phyloP scores from a whole-genome alignment of 2,113 vertebrate genomes.

The Pelmatolapia mariae region DNA sequence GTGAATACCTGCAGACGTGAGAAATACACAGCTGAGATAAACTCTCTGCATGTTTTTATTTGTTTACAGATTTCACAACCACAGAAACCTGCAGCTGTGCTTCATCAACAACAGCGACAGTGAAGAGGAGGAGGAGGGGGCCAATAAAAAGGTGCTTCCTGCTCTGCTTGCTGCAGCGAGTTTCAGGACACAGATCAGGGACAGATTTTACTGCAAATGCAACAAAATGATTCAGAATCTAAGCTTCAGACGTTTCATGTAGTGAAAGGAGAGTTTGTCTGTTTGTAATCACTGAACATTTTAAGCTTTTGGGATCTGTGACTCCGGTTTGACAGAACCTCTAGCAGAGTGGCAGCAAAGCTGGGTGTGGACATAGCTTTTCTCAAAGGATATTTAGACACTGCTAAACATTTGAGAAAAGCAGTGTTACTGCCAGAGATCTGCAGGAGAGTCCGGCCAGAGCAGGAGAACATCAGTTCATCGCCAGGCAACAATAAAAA shows the following conservation, averaged over 20 bases:
- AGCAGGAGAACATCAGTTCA: not conserved
- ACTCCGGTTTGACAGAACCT: not conserved
- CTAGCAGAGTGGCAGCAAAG: not conserved
- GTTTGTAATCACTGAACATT: not conserved
- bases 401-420: not conserved
- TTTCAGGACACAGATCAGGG: not conserved
- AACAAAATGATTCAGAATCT: not conserved
- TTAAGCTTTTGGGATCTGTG: not conserved
- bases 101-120: conserved; percentile 75
- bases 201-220: not conserved
- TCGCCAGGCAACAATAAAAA: not conserved
- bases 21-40: not conserved
- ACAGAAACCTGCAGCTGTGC: conserved; percentile 74
- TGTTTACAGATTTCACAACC: conserved; percentile 57
- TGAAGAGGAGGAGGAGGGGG: conserved; percentile 57
- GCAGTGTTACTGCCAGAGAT: not conserved
- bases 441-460: not conserved
- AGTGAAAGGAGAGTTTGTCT: not conserved
- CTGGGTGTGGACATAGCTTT: not conserved
- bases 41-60: not conserved
- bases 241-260: not conserved
- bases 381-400: not conserved
- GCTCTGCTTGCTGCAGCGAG: not conserved
- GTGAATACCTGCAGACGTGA: not conserved
- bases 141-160: conserved; percentile 35